Evolutionary conservation across 1,140 invertebrate genomes (phyloP), one percentile per base, ranked within the genome.

Genomic region (Panulirus ornatus): DNA sequence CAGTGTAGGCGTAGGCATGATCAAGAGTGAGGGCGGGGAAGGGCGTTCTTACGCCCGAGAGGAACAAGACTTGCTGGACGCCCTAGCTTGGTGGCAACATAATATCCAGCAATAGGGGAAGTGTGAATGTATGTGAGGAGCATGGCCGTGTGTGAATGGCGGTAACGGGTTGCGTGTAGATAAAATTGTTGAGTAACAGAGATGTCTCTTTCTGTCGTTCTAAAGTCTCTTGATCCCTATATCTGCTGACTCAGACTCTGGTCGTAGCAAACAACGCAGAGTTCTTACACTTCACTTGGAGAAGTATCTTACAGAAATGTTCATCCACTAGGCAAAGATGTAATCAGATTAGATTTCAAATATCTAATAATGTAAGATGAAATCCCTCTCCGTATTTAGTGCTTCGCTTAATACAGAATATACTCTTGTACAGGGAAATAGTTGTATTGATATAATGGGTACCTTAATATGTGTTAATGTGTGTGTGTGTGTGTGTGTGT

Each of bases 11-110:
- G 14, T 84, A 79, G 70, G 87, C 34, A 47, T 63, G 2, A 51
- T 83, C 14, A 89, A 83, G 70, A 83, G 42, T 6, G 87, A 89
- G 36, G 66, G 19, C 6, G 47, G n/a, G 8, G 86, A 88, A 14
- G 40, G 40, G 2, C 47, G 63, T 40, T 22, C 27, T 36, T 89
- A 89, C 38, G 87, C 66, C 30, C 27, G 79, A 5, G 87, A 89
- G 71, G 87, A 89, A 36, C 87, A 89, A 34, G 87, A 89, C 36
- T 79, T 89, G 27, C 44, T 89, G 78, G 87, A 89, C 9, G 87
- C 87, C 19, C 47, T 89, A 34, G 87, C 87, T 0, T 89, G 87
- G 87, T 89, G 87, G 87, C 87, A 89, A 34, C 87, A 89, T 51
- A 89, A 89, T 58, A 84, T 89, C 11, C 70, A 89, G 38, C 63